Evolutionary conservation across 2,888 invertebrate species (phyloP).

Genomic region (Synanthedon tipuliformis): DNA sequence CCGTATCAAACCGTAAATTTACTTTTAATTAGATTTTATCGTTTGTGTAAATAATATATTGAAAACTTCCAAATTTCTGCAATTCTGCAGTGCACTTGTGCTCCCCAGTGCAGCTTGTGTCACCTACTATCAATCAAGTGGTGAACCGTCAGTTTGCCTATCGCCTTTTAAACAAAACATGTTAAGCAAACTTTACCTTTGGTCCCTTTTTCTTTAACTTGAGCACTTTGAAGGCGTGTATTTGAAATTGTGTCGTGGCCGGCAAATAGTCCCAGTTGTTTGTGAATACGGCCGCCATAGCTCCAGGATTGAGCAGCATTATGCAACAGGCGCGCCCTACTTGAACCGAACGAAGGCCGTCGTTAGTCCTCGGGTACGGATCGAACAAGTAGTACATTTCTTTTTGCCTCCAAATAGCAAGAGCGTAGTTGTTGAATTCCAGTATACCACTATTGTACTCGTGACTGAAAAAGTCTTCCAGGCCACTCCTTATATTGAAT

Average conservation of each 20-base stretch:
- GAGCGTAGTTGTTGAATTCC: constrained; percentile 70
- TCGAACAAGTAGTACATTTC: constrained; percentile 75
- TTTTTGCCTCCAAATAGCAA: constrained; percentile 74
- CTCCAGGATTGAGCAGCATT: constrained; percentile 71
- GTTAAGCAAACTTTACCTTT: constrained; percentile 26
- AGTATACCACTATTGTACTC: constrained; percentile 63
- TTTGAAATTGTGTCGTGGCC: constrained; percentile 55
- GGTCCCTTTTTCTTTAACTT: constrained; percentile 55
- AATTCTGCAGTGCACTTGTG: too few relatives aligned
- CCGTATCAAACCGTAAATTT: too few relatives aligned
- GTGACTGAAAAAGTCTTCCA: constrained; percentile 66
- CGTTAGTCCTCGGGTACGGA: constrained; percentile 72
- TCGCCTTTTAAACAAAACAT: too few relatives aligned
- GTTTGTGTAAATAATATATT: too few relatives aligned
- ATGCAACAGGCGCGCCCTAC: constrained; percentile 73
- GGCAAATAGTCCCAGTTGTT: constrained; percentile 65
- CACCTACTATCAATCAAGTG: too few relatives aligned
- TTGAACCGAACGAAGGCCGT: constrained; percentile 63
- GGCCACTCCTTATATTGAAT: constrained; percentile 53
- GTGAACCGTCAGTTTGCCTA: too few relatives aligned
- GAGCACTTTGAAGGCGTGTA: constrained; percentile 73
- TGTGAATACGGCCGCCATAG: constrained; percentile 63
- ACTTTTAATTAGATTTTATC: too few relatives aligned
- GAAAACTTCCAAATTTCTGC: too few relatives aligned
- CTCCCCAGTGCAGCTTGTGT: background rate